These are phyloP conservation scores for Melikaiella ostensackeni DNA, from an alignment of 2,888 invertebrate species.

Conservation along the genomic window DNA sequence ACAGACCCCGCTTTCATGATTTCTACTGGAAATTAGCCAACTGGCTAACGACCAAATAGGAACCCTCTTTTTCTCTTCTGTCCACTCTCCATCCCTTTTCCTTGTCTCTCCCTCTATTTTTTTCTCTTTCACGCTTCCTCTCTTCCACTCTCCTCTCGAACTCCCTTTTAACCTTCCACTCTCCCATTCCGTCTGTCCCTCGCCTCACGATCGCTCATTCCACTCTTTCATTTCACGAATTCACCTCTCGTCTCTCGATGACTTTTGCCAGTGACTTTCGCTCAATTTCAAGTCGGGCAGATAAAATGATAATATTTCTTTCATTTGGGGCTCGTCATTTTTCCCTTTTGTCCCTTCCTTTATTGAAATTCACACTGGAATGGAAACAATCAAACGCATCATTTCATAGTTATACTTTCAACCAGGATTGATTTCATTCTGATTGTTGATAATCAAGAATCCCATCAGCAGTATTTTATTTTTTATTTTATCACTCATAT, in stretches of 20 bases:
- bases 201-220: slow-evolving; percentile 28
- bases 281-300: slow-evolving; percentile 29
- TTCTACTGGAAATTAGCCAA: slow-evolving; percentile 77
- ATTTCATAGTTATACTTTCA: slow-evolving; percentile 19
- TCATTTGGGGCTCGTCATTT: slow-evolving; percentile 21
- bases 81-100: slow-evolving; percentile 45
- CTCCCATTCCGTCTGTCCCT: slow-evolving; percentile 34
- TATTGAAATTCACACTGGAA: background rate
- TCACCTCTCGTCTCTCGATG: slow-evolving; percentile 38
- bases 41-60: slow-evolving; percentile 77
- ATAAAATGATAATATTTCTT: slow-evolving; percentile 38
- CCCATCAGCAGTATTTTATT: background rate
- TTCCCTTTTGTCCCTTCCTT: background rate
- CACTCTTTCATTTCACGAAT: slow-evolving; percentile 38
- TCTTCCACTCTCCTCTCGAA: slow-evolving; percentile 24
- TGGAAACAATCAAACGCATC: slow-evolving; percentile 5
- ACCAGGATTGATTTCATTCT: slow-evolving; percentile 4
- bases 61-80: slow-evolving; percentile 58
- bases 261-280: slow-evolving; percentile 35
- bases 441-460: background rate
- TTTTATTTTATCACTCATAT: too few relatives aligned
- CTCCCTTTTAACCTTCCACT: slow-evolving; percentile 37
- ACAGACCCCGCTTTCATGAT: slow-evolving; percentile 71
- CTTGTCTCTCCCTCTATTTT: slow-evolving; percentile 52
- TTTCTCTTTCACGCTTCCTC: slow-evolving; percentile 17